Evolutionary conservation across 35 echinoderm and acorn worm species (phyloP).

Genomic region (Heliocidaris tuberculata): DNA sequence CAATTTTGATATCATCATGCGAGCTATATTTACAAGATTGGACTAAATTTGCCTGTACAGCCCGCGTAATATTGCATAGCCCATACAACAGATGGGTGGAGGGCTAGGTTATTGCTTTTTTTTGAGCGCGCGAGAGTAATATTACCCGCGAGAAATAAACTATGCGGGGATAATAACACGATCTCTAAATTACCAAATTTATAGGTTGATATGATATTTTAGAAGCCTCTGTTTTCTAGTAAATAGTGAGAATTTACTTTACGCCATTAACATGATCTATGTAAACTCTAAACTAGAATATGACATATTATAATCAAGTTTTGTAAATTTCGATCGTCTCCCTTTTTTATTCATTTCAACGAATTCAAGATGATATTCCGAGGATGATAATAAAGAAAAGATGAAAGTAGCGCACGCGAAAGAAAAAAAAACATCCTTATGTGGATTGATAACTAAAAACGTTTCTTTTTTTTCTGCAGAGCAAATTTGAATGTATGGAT

Average conservation of each 20-base stretch:
- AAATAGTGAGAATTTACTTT: neutral
- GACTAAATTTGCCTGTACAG: neutral
- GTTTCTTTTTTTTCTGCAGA: no score
- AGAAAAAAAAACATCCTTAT: no score
- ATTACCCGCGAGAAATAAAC: neutral
- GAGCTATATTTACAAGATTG: slow-evolving; percentile 18
- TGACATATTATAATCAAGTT: no score
- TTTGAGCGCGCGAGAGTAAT: neutral
- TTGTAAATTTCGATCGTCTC: no score
- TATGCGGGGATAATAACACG: neutral
- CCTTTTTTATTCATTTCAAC: no score
- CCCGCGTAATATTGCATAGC: neutral
- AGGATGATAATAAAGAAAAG: no score
- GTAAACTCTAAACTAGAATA: no score
- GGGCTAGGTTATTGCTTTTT: neutral
- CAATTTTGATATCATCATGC: slow-evolving; percentile 17
- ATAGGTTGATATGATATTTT: neutral
- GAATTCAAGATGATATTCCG: no score
- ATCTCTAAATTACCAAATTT: neutral
- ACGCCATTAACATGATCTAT: neutral
- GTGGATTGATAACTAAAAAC: no score
- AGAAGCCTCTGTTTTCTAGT: neutral
- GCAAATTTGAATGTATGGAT: no score
- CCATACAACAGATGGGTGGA: neutral
- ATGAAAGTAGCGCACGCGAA: no score